These are phyloP conservation scores for Aplodontia rufa DNA, from an alignment of 2,113 vertebrate genomes.

Conservation along the genomic window DNA sequence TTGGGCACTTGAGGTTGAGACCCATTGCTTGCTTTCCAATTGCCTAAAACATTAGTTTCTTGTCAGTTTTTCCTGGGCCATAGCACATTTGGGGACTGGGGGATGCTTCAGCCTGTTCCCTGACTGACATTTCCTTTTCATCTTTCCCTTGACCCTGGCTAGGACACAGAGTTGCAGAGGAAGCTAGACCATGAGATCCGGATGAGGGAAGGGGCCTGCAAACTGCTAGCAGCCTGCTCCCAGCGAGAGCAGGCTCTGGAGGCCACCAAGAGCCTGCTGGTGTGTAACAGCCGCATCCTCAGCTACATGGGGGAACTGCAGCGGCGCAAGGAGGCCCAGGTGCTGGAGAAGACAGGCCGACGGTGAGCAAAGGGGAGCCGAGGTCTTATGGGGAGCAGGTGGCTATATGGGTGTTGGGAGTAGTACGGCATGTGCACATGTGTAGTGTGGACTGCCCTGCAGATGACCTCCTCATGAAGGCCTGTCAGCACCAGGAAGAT, in stretches of 20 bases:
- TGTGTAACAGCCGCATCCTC: slow-evolving; percentile 93
- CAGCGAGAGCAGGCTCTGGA: slow-evolving; percentile 93
- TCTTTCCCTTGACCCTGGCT: neutral
- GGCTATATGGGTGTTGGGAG: neutral
- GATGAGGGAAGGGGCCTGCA: slow-evolving; percentile 94
- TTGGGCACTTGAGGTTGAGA: neutral
- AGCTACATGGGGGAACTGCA: slow-evolving; percentile 96
- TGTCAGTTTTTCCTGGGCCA: neutral
- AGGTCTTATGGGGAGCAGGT: neutral
- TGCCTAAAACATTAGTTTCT: neutral
- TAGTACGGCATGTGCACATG: neutral
- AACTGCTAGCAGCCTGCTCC: slow-evolving; percentile 93
- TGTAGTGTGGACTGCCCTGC: neutral
- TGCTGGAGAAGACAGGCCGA: slow-evolving; percentile 88
- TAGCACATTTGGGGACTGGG: neutral
- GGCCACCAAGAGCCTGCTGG: slow-evolving; percentile 93
- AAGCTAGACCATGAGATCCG: slow-evolving; percentile 96
- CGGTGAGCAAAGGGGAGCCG: slow-evolving; percentile 81
- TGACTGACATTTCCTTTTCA: neutral
- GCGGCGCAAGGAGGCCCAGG: slow-evolving; percentile 94
- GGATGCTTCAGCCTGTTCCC: neutral
- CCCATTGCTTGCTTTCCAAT: neutral
- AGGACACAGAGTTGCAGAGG: slow-evolving; percentile 96
- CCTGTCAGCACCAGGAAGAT: neutral
- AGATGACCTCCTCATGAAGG: neutral